Conservation (phyloP, 2,888 invertebrate genomes). For the Rhogogaster chlorosoma region DNA sequence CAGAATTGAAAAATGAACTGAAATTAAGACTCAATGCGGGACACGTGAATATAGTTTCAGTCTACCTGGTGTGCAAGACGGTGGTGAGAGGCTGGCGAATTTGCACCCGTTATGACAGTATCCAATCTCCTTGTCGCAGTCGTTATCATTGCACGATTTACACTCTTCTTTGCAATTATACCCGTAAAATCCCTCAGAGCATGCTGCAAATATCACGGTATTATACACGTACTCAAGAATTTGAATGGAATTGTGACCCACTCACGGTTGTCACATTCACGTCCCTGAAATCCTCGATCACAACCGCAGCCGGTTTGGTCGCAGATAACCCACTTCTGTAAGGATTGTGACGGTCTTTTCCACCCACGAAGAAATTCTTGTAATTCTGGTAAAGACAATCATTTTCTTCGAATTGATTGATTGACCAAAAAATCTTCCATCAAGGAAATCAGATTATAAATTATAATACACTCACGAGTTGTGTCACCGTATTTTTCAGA, state of each 20-base stretch:
- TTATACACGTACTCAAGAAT: background rate
- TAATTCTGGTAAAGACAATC: no score
- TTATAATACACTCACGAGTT: background rate
- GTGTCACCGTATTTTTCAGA: background rate
- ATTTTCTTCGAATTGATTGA: no score
- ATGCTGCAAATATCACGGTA: conserved; percentile 57
- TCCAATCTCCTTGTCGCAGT: conserved; percentile 61
- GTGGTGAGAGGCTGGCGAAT: no score
- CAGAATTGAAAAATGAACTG: no score
- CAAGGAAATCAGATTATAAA: no score
- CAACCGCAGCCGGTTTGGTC: no score
- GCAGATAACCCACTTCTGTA: no score
- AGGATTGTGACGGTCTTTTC: no score
- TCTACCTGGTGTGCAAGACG: no score
- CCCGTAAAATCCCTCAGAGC: conserved; percentile 62
- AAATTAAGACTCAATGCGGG: background rate
- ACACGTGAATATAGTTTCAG: no score
- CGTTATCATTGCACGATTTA: conserved; percentile 55
- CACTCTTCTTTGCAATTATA: conserved; percentile 64
- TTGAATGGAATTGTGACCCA: background rate
- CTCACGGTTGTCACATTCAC: conserved; percentile 57
- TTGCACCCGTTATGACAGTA: conserved; percentile 55
- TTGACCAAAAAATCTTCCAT: no score
- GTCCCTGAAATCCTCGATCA: conserved; percentile 57
- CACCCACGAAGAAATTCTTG: no score